Percentiles rank a stretch among this genome's conserved stretches.
Conservation (phyloP, 2,888 invertebrate species). For the Drosophila hawaiiensis region DNA sequence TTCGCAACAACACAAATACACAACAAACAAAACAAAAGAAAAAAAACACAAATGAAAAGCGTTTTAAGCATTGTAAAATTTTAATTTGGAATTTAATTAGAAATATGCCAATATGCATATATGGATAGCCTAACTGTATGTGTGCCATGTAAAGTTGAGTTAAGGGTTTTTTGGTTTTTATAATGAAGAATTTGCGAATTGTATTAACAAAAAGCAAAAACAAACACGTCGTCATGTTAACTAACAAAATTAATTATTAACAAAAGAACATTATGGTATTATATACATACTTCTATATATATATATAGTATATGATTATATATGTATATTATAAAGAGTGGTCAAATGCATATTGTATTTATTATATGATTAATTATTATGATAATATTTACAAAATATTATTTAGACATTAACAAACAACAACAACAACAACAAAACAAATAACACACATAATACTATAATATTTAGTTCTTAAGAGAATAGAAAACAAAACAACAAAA, state of each 20-base stretch:
- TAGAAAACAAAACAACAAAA: slow-evolving; percentile 42
- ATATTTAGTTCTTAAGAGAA: slow-evolving; percentile 58
- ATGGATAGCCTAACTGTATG: slow-evolving; percentile 51
- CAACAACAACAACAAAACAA: slow-evolving; percentile 1
- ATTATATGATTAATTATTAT: slow-evolving; percentile 66
- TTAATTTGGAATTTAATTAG: slow-evolving; percentile 48
- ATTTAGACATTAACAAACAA: slow-evolving; percentile 54
- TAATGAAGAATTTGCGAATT: slow-evolving; percentile 66
- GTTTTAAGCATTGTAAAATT: slow-evolving; percentile 48
- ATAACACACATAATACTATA: slow-evolving; percentile 41
- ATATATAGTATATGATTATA: slow-evolving; percentile 17
- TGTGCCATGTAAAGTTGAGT: slow-evolving; percentile 71
- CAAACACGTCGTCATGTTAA: slow-evolving; percentile 84
- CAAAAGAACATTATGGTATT: slow-evolving; percentile 57
- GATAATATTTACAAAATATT: slow-evolving; percentile 73
- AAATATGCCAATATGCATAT: slow-evolving; percentile 41
- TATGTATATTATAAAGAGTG: slow-evolving; percentile 45
- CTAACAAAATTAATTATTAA: slow-evolving; percentile 75
- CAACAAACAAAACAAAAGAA: not conserved
- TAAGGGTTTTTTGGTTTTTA: slow-evolving; percentile 52
- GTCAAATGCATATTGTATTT: slow-evolving; percentile 71
- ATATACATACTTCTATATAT: slow-evolving; percentile 33
- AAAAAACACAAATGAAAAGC: slow-evolving; percentile 8
- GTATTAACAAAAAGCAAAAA: slow-evolving; percentile 69
- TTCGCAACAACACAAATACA: slow-evolving; percentile 30